Evolutionary conservation across 2,888 invertebrate species (phyloP).

Genomic region (Rhagophthalmus giganteus): DNA sequence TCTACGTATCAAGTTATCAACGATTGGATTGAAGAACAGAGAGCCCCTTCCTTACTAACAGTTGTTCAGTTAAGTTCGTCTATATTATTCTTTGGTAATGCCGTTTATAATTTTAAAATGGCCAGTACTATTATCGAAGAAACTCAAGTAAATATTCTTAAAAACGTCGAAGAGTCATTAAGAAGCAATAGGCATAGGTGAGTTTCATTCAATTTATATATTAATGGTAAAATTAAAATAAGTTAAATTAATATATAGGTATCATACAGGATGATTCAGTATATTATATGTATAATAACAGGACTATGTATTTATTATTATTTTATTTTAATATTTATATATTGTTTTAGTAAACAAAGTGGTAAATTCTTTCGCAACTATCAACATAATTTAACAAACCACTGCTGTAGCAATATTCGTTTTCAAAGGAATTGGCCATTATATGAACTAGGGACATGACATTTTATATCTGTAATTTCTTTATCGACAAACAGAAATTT

Average conservation of each 20-base stretch:
- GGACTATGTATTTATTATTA: too few species aligned
- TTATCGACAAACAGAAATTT: too few species aligned
- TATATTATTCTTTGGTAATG: slow-evolving; percentile 40
- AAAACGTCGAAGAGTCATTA: slow-evolving; percentile 58
- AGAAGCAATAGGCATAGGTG: slow-evolving; percentile 60
- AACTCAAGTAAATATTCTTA: slow-evolving; percentile 58
- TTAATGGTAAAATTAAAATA: neutral
- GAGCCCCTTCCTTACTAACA: slow-evolving; percentile 33
- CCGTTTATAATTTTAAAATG: slow-evolving; percentile 35
- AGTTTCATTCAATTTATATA: neutral
- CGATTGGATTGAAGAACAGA: slow-evolving; percentile 29
- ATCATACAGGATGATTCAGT: too few species aligned
- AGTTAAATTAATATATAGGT: neutral
- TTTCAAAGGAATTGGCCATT: too few species aligned
- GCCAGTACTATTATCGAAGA: slow-evolving; percentile 52
- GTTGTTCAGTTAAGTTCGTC: slow-evolving; percentile 39
- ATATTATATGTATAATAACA: too few species aligned
- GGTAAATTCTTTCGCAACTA: too few species aligned
- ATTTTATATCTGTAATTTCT: too few species aligned
- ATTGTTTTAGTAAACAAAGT: too few species aligned
- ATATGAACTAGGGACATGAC: too few species aligned
- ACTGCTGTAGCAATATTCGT: too few species aligned
- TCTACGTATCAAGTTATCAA: slow-evolving; percentile 31
- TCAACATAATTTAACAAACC: too few species aligned
- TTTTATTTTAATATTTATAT: neutral